These are phyloP conservation scores for Nesometra sesokonis DNA, from an alignment of 35 echinoderm and acorn worm species.

Conservation along the genomic window DNA sequence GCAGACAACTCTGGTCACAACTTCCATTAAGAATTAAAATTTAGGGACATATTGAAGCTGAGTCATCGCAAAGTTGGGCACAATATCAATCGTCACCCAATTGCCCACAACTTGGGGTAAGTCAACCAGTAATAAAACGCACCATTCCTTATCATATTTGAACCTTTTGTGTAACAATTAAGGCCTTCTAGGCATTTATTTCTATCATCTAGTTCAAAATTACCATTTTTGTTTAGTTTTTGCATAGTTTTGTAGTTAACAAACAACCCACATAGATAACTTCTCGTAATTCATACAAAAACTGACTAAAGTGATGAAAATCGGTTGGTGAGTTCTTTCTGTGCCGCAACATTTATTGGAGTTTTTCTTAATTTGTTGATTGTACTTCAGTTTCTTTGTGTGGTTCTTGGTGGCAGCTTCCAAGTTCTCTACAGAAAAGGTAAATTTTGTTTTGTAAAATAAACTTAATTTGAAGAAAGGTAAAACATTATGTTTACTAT, in stretches of 20 bases:
- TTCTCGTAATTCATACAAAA: not conserved
- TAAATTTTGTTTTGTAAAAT: no score
- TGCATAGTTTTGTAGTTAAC: not conserved
- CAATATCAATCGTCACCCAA: not conserved
- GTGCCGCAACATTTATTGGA: no score
- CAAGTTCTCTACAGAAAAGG: no score
- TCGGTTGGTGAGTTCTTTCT: no score
- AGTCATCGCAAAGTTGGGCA: not conserved
- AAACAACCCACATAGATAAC: not conserved
- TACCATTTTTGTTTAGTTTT: not conserved
- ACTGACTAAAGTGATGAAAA: no score
- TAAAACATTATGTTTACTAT: no score
- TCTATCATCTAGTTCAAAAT: not conserved
- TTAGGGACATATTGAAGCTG: not conserved
- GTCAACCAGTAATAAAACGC: not conserved
- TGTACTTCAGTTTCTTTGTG: no score
- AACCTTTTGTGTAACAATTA: not conserved
- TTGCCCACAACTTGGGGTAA: not conserved
- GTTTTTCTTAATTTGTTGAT: no score
- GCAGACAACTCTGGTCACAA: not conserved
- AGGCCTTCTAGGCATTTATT: not conserved
- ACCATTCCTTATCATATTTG: not conserved
- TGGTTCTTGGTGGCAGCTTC: no score
- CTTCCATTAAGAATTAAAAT: not conserved
- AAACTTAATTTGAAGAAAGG: no score